These are phyloP conservation scores for Formicarius rufipectus DNA, from an alignment of 2,113 vertebrate genomes.

Conservation along the genomic window DNA sequence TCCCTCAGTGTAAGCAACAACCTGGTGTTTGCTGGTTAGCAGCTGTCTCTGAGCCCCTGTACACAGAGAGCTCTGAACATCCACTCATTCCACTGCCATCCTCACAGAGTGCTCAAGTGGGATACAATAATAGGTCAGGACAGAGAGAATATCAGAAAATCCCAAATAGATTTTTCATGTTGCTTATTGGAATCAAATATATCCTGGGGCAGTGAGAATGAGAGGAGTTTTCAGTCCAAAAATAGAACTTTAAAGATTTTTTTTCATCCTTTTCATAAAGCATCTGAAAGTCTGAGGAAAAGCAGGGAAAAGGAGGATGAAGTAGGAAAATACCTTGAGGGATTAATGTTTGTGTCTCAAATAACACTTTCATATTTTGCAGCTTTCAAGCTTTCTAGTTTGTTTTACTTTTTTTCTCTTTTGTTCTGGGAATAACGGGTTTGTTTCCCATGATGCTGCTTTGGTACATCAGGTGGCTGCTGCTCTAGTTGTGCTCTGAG, in stretches of 20 bases:
- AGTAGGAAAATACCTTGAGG: constrained; percentile 31
- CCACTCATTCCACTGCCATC: neutral
- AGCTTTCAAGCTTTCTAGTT: constrained; percentile 3
- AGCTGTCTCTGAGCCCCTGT: neutral
- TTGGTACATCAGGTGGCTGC: fast-evolving
- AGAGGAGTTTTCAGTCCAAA: constrained; percentile 7
- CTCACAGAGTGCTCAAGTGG: neutral
- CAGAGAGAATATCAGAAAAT: constrained; percentile 47
- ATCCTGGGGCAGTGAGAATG: constrained; percentile 31
- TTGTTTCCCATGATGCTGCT: neutral
- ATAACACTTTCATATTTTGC: constrained; percentile 13
- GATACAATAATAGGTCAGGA: constrained; percentile 22
- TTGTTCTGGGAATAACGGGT: neutral
- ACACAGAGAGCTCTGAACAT: neutral
- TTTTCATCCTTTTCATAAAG: constrained; percentile 25
- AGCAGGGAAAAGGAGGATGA: neutral
- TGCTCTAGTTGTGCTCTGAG: neutral
- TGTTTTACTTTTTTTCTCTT: neutral
- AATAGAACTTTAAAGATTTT: constrained; percentile 2
- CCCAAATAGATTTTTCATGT: constrained; percentile 41
- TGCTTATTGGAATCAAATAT: constrained; percentile 40
- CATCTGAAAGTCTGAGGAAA: constrained; percentile 29
- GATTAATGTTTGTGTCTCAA: constrained; percentile 28
- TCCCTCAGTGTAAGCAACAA: neutral
- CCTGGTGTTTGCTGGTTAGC: neutral